Conservation (phyloP, 2,113 vertebrate species). For the Raja brachyura region DNA sequence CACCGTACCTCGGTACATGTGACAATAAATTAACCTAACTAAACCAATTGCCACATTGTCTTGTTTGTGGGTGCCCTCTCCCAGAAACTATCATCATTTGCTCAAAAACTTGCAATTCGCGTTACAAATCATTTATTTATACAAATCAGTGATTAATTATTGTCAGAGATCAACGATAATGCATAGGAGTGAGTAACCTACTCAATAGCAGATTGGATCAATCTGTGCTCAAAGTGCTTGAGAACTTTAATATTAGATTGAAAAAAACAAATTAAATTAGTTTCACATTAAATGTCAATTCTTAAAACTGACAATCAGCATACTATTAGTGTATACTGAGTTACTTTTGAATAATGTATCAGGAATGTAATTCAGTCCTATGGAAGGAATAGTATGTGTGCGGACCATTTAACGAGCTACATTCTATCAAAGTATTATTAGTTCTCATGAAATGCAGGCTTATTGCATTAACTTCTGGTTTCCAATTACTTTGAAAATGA, state of each 20-base stretch:
- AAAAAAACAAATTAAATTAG: neutral
- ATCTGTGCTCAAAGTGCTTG: neutral
- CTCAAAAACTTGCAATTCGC: too few relatives aligned
- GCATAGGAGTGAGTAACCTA: neutral
- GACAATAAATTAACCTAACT: too few relatives aligned
- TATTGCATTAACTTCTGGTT: neutral
- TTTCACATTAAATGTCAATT: neutral
- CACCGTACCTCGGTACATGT: too few relatives aligned
- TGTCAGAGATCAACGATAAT: neutral
- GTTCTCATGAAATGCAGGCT: neutral
- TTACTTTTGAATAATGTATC: neutral
- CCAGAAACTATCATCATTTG: neutral
- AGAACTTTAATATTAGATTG: neutral
- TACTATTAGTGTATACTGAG: neutral
- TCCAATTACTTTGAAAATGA: neutral
- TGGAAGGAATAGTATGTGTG: neutral
- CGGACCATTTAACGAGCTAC: neutral
- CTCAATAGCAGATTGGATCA: neutral
- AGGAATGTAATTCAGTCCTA: neutral
- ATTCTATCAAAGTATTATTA: neutral
- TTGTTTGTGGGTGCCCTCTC: neutral
- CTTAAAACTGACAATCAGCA: neutral
- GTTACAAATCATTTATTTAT: neutral
- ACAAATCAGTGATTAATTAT: neutral
- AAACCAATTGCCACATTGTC: neutral